These are phyloP conservation scores for Ditylenchus dipsaci DNA, from an alignment of 1,140 invertebrate genomes.

Conservation along the genomic window DNA sequence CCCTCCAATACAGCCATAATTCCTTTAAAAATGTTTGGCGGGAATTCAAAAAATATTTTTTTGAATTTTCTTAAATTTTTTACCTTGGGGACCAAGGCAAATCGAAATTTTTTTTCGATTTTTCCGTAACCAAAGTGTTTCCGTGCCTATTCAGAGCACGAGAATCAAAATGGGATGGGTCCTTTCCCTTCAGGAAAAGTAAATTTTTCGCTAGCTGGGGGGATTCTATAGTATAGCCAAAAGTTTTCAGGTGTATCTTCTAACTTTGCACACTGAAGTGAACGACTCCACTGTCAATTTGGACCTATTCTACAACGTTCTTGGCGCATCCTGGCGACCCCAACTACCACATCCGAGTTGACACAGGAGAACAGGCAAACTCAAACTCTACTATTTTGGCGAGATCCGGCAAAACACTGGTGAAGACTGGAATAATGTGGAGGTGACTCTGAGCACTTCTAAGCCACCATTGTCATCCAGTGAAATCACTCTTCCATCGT, in stretches of 20 bases:
- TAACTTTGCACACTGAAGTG: neutral
- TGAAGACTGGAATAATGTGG: slow-evolving; percentile 3
- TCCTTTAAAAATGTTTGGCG: too few relatives aligned
- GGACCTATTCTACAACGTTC: neutral
- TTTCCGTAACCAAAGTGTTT: too few relatives aligned
- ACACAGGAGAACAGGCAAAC: neutral
- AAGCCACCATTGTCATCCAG: neutral
- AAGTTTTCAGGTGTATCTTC: neutral
- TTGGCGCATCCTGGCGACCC: neutral
- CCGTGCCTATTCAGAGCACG: too few relatives aligned
- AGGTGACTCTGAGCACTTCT: slow-evolving; percentile 1
- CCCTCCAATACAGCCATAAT: too few relatives aligned
- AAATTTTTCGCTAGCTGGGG: too few relatives aligned
- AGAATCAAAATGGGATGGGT: too few relatives aligned
- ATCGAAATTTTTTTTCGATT: too few relatives aligned
- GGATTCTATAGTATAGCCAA: too few relatives aligned
- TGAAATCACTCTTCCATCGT: neutral
- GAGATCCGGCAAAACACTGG: neutral
- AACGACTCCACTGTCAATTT: neutral
- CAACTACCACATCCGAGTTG: neutral
- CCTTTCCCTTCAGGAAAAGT: too few relatives aligned
- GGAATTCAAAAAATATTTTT: too few relatives aligned
- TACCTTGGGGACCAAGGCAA: too few relatives aligned
- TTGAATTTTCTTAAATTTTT: too few relatives aligned
- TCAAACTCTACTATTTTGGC: neutral